Evolutionary conservation across 2,797 vertebrate genomes (phyloP), one percentile per base, ranked within the genome.

Genomic region (Anguilla marmorata): DNA sequence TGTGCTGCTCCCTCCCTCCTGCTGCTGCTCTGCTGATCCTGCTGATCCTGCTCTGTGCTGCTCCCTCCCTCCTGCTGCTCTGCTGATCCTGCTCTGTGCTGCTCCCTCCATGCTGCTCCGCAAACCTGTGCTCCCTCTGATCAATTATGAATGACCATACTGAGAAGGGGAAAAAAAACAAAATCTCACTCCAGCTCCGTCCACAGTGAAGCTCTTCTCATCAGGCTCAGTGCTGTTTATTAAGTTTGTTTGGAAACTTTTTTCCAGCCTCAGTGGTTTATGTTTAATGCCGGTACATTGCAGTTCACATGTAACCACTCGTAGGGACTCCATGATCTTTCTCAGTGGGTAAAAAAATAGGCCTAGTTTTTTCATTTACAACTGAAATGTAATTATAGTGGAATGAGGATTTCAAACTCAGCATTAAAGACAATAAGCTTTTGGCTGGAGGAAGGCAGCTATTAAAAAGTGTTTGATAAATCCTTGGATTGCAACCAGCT

Each of bases 361-460:
- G 52, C 52, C 52, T 52, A 9, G 52, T 52, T 63, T 69, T 69
- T 69, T 30, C 24, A 69, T 69, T 12, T 69, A 69, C 24, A 69
- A 27, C 24, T 30, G n/a, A 69, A 69, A 69, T 9, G 5, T 30
- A 69, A 69, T 69, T 69, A 69, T 4, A 69, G 7, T 27, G 24
- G n/a, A 69, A 27, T 24, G n/a, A 7, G 66, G 6, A 69, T 69
- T 69, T 69, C 11, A 69, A n/a, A 69, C n/a, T 69, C 30, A 0
- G n/a, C n/a, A 14, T 74, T 30, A 33, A 74, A 74, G 69, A 74
- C n/a, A 74, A 74, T 74, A 74, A 33, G 69, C 69, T 33, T 74
- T 74, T 33, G 69, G 69, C 69, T 30, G 27, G 30, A 80, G 12
- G 37, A 45, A 41, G 74, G 90, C 27, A 72, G 12, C 85, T 89